A percentile compares a stretch with the other conserved stretches of the same genome.
phyloP scores from a whole-genome alignment of 2,797 vertebrate genomes.

The Taenioides sp. region DNA sequence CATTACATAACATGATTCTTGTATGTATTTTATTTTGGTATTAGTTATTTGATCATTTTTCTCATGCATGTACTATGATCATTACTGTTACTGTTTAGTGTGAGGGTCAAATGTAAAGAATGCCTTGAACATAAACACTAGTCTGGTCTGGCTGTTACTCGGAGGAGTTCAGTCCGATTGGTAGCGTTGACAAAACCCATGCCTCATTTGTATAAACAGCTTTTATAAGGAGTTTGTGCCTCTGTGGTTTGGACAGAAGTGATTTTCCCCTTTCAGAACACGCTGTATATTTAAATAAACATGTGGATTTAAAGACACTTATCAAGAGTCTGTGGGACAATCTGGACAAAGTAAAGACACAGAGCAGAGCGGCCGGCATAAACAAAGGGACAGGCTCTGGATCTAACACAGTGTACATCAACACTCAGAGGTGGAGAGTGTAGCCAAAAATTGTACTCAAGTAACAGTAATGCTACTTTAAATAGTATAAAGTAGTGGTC shows the following conservation, averaged over 20 bases:
- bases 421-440: neutral
- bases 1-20: too few relatives aligned
- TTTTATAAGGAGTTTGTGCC: neutral
- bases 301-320: slow-evolving; percentile 4
- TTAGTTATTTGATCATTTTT: too few relatives aligned
- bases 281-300: slow-evolving; percentile 2
- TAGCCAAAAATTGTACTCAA: too few relatives aligned
- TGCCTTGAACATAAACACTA: neutral
- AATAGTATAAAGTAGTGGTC: too few relatives aligned
- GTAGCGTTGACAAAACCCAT: neutral
- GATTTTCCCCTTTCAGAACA: neutral
- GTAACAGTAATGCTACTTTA: too few relatives aligned
- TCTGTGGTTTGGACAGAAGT: neutral
- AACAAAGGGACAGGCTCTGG: neutral
- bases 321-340: neutral
- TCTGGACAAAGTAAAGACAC: neutral
- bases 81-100: neutral
- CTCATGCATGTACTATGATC: neutral
- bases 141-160: neutral
- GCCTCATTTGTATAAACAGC: slow-evolving; percentile 1
- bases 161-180: neutral
- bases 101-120: neutral
- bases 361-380: neutral
- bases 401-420: neutral
- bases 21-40: neutral